Conservation (phyloP, 2,888 invertebrate genomes). For the Maniola hyperantus region DNA sequence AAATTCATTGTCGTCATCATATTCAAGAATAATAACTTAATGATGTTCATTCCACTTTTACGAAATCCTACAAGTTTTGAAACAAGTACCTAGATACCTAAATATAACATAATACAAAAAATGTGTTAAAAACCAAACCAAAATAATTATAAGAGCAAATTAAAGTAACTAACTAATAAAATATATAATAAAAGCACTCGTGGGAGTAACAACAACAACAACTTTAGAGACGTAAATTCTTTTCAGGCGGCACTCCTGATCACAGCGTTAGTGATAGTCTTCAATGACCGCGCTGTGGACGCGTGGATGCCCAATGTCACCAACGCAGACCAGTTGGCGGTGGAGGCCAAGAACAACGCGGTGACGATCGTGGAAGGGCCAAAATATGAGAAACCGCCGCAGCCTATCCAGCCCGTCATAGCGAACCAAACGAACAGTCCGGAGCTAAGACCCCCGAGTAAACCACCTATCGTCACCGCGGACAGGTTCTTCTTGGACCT, state of each 20-base stretch:
- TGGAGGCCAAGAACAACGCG: constrained; percentile 65
- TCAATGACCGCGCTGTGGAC: constrained; percentile 67
- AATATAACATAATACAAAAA: no score
- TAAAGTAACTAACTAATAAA: no score
- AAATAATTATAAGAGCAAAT: no score
- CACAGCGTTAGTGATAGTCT: constrained; percentile 74
- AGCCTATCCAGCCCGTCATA: constrained; percentile 42
- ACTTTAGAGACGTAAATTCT: constrained; percentile 39
- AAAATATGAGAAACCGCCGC: constrained; percentile 56
- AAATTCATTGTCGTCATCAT: no score
- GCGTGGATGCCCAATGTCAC: constrained; percentile 52
- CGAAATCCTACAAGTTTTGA: no score
- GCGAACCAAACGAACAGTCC: constrained; percentile 53
- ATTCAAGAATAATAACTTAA: no score
- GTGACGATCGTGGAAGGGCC: constrained; percentile 61
- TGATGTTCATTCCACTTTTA: no score
- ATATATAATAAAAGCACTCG: no score
- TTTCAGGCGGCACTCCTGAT: constrained; percentile 77
- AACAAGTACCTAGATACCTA: no score
- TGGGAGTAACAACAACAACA: no score
- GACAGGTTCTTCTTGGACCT: constrained; percentile 56
- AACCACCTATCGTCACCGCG: constrained; percentile 58
- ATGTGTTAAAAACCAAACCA: no score
- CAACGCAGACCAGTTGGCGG: constrained; percentile 64
- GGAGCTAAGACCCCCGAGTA: constrained; percentile 60